Percentiles rank a stretch among this genome's conserved stretches.
Conservation (phyloP, 2,113 vertebrate species). For the Cisticola juncidis region DNA sequence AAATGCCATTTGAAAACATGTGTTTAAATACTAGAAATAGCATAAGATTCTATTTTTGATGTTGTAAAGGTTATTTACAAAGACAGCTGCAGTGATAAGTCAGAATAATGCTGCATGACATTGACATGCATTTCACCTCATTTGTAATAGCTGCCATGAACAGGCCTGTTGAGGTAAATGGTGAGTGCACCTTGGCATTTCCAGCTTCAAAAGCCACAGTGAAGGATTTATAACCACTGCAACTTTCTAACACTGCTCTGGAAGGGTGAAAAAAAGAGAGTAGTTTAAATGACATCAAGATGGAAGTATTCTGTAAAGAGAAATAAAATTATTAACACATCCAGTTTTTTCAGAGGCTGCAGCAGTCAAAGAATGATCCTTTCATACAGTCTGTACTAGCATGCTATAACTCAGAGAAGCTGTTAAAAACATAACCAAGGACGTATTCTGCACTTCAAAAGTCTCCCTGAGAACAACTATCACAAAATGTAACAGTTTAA, state of each 20-base stretch:
- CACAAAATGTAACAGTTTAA: neutral
- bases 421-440: neutral
- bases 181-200: constrained; percentile 44
- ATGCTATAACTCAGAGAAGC: neutral
- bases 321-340: constrained; percentile 12
- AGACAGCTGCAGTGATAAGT: neutral
- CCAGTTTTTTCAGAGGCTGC: neutral
- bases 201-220: constrained; percentile 17
- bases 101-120: neutral
- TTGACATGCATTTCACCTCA: neutral
- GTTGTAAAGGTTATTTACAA: neutral
- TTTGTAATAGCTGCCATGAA: neutral
- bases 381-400: neutral
- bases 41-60: neutral
- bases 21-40: neutral
- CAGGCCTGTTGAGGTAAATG: neutral
- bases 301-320: neutral
- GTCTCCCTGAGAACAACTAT: neutral
- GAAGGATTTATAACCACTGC: constrained; percentile 24
- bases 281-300: neutral
- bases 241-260: neutral
- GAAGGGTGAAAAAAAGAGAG: neutral
- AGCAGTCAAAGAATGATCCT: neutral
- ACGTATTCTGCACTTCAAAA: neutral
- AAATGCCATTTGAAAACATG: neutral